Base-by-base conservation (phyloP, 2,113 vertebrate genomes). In the Panthera uncia region DNA sequence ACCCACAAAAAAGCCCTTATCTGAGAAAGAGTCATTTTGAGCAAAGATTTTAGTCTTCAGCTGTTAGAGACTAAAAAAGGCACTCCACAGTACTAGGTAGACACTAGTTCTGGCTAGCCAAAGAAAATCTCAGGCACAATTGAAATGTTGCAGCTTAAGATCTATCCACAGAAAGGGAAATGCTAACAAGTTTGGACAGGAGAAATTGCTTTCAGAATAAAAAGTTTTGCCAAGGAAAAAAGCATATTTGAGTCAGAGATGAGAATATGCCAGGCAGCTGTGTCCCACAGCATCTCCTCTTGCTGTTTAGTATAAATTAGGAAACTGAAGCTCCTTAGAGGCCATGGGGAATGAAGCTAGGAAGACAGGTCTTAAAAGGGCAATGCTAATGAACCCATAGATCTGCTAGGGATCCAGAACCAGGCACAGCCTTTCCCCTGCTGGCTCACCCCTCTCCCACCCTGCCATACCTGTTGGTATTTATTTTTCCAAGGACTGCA, bases 401-500 rank as follows among this genome's bases (percentile, higher is more conserved):
- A 52, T 41, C 91, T 79, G 76, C 68, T 69, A 76, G 73, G 89
- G 81, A 23, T 71, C 38, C 33, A 27, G 82, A 92, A 79, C 87
- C 90, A 71, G 74, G 50, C 71, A 89, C 82, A 25, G 48, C 48
- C 50, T 80, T 74, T 29, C 21, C 14, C 76, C 78, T 69, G 79
- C 80, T 63, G 85, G 71, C n/a, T 94, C 52, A 36, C 36, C 4
- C 36, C 21, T 52, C 50, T 94, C 78, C 66, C 82, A 48, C 19
- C n/a, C n/a, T 48, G 76, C 89, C 36, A 0, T 93, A 95, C 91
- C 91, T 92, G 94, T 65, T 66, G 66, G 10, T 92, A 82, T 96
- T 97, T 96, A 89, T 97, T 97, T 97, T 95, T 73, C 93, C 95
- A 96, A 91, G 11, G 88, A 91, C 94, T 94, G 61, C 82, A 94